Evolutionary conservation across 2,888 invertebrate genomes (phyloP), one percentile per base, ranked within the genome.

Genomic region (Phalangium opilio): DNA sequence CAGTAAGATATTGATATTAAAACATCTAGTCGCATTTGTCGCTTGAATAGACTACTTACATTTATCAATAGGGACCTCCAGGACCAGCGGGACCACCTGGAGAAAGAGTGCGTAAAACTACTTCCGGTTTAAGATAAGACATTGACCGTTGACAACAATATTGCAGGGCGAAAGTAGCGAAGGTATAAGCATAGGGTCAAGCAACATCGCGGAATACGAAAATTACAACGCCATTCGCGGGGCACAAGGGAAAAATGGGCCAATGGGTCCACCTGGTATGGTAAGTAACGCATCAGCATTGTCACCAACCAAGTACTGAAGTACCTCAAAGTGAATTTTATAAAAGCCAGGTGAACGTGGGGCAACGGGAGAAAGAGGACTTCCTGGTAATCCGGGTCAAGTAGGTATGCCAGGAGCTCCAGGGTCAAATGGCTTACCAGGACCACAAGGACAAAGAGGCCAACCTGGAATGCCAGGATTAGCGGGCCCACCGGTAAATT

Each of bases 41-140:
- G 27, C 27, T 8, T 32, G 57, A 57, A 27, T 67, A 85, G 86
- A 82, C 59, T 79, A 82, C 60, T 67, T 87, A 58, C 74, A 73
- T 58, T 41, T 69, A 72, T 14, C 57, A 72, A 75, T 59, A 67
- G 48, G 78, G 79, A 42, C 76, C 78, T 4, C 77, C 80, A 27
- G 79, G 79, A 15, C 67, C 69, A 39, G 62, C 68, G 12, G 76
- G 76, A 1, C 48, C 61, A 0, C 55, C 61, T 17, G 64, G 64
- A 44, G 57, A 57, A 44, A 55, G 60, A 45, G 40, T 34, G n/a
- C n/a, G n/a, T n/a, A n/a, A 41, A 43, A 14, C 21, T 17, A 17
- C 27, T 27, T 27, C 33, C 20, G 17, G n/a, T 38, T 38, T 18
- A 40, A 40, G 18, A 40, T 21, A 27, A 18, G 12, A 40, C 36